Percentiles rank a stretch among this genome's conserved stretches.
Conservation (phyloP, 2,797 vertebrate genomes). For the Oreochromis mossambicus region DNA sequence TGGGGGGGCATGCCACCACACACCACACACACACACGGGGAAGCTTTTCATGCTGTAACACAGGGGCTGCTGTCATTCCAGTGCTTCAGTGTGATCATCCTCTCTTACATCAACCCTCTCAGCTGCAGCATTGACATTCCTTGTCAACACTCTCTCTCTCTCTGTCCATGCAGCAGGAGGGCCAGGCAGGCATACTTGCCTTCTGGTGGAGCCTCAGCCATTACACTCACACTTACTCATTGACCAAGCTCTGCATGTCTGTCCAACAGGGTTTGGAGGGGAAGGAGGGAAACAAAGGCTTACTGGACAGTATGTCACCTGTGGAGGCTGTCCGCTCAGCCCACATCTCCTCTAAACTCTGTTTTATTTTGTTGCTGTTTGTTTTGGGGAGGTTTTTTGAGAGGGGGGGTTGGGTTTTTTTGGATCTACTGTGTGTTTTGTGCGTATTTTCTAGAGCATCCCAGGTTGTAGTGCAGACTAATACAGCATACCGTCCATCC, state of each 20-base stretch:
- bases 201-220: conserved; percentile 57
- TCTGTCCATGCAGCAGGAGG: conserved; percentile 62
- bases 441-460: conserved; percentile 62
- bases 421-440: conserved; percentile 42
- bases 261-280: conserved; percentile 74
- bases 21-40: conserved; percentile 17
- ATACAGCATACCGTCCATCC: conserved; percentile 65
- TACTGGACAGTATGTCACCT: conserved; percentile 45
- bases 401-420: not conserved
- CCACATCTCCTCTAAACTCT: conserved; percentile 76
- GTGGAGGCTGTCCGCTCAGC: conserved; percentile 52
- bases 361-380: conserved; percentile 24
- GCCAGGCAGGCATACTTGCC: conserved; percentile 46
- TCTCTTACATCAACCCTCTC: conserved; percentile 63
- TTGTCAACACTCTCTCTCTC: conserved; percentile 48
- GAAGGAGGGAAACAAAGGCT: conserved; percentile 54
- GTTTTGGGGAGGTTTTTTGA: not conserved
- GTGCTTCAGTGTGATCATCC: conserved; percentile 65
- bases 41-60: conserved; percentile 54
- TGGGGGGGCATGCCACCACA: conserved; percentile 55
- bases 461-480: conserved; percentile 63
- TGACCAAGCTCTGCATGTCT: conserved; percentile 72
- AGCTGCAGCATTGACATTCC: conserved; percentile 68
- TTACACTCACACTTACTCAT: conserved; percentile 63
- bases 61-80: conserved; percentile 66